Base-by-base conservation (phyloP, 2,113 vertebrate genomes). In the Esox niger region DNA sequence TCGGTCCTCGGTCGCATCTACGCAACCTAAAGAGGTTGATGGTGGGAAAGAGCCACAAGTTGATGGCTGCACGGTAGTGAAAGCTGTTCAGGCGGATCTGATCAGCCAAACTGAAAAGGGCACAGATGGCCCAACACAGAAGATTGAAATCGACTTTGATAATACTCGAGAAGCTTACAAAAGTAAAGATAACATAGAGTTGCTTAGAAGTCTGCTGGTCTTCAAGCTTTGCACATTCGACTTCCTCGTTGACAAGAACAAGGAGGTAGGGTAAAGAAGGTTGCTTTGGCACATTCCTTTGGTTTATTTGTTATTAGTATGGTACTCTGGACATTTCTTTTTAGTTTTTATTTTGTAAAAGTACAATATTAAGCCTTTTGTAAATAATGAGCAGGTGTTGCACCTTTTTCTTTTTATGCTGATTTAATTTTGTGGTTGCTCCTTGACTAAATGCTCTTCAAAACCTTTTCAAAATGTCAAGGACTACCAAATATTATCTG, bases 171-270 rank as follows among this genome's bases (percentile, higher is more conserved):
- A 92, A 71, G 93, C 93, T 3, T 95, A 90, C 66, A 85, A 84
- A 64, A 93, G 90, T 87, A 95, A 94, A 85, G 84, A 80, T 86
- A 93, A 75, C 11, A 67, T 86, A 6, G 93, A 95, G 88, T 90
- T 92, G 7, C 76, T 91, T 43, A 70, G 91, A 31, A 93, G 92
- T 67, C 81, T 93, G 66, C 0, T 91, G 68, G 92, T 92, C 70
- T 87, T 91, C 59, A 87, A 91, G 80, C 86, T 93, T 21, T 93
- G 91, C 74, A 81, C 88, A 1, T 81, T 85, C 69, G 88, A 89
- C 80, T 73, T 90, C 61, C 74, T 92, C 76, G 92, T 91, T 46
- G 87, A 90, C 64, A 85, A 80, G 71, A 92, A 91, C 65, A 74
- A 88, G 71, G 84, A 94, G 93, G 92, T 90, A 89, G 70, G 70